Percentiles rank a stretch among this genome's conserved stretches.
Conservation (phyloP, 1,140 invertebrate species). For the Aphaenogaster ashmeadi region DNA sequence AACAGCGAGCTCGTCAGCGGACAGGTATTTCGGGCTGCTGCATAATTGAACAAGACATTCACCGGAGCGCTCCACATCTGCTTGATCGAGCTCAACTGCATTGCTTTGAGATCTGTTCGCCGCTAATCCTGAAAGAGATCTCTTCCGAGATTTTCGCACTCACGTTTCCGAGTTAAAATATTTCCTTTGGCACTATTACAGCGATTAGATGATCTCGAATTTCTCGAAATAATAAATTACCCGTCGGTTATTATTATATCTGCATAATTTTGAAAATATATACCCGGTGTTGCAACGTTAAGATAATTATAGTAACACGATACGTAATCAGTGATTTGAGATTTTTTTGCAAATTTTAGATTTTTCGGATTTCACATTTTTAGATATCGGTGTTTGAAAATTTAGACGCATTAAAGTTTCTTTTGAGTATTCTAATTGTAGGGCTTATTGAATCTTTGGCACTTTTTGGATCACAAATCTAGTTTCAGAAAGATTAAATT, state of each 20-base stretch:
- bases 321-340: background rate
- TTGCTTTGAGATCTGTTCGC: constrained; percentile 20
- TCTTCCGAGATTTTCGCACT: background rate
- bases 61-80: constrained; percentile 32
- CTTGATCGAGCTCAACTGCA: constrained; percentile 26
- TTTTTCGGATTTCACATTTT: background rate
- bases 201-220: background rate
- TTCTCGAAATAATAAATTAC: background rate
- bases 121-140: constrained; percentile 8
- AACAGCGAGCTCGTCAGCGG: constrained; percentile 40
- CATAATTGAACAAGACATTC: constrained; percentile 69
- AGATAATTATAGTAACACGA: background rate
- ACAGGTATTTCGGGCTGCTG: constrained; percentile 63
- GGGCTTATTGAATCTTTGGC: background rate
- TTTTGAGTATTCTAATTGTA: background rate
- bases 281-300: background rate
- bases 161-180: background rate
- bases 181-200: background rate
- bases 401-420: background rate
- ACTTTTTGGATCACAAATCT: background rate
- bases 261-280: background rate
- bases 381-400: too few species aligned
- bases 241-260: background rate
- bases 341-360: background rate
- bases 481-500: background rate